phyloP scores from a whole-genome alignment of 2,113 vertebrate species.

The Ibidorhyncha struthersii region DNA sequence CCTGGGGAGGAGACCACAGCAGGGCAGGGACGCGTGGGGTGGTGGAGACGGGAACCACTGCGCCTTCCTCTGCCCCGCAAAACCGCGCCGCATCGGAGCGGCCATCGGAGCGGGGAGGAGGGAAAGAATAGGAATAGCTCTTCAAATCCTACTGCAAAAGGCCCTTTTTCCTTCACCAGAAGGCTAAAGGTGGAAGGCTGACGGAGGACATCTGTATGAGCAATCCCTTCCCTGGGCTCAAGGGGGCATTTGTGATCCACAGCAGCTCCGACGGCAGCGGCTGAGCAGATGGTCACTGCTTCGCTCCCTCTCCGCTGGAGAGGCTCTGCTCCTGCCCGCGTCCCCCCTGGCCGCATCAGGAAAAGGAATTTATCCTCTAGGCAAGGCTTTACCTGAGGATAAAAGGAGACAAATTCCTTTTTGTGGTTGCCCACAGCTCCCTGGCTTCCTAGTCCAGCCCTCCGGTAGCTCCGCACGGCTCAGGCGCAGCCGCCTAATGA shows the following conservation, averaged over 20 bases:
- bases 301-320: neutral
- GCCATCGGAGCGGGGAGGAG: fast-evolving
- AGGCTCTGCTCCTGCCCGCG: neutral
- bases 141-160: fast-evolving
- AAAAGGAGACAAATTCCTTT: neutral
- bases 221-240: conserved; percentile 14
- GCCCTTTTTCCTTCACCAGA: fast-evolving
- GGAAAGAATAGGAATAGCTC: neutral
- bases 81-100: neutral
- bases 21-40: fast-evolving
- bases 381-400: neutral
- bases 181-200: neutral
- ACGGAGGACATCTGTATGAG: neutral
- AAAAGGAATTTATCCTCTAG: neutral
- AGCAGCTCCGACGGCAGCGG: neutral
- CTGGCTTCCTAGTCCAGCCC: fast-evolving
- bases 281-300: neutral
- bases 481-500: fast-evolving
- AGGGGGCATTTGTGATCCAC: conserved; percentile 7
- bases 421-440: neutral
- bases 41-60: fast-evolving
- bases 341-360: fast-evolving
- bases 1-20: neutral
- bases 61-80: neutral
- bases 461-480: fast-evolving